Evolutionary conservation across 1,140 invertebrate species (phyloP), one percentile per base, ranked within the genome.

Genomic region (Tribolium madens): DNA sequence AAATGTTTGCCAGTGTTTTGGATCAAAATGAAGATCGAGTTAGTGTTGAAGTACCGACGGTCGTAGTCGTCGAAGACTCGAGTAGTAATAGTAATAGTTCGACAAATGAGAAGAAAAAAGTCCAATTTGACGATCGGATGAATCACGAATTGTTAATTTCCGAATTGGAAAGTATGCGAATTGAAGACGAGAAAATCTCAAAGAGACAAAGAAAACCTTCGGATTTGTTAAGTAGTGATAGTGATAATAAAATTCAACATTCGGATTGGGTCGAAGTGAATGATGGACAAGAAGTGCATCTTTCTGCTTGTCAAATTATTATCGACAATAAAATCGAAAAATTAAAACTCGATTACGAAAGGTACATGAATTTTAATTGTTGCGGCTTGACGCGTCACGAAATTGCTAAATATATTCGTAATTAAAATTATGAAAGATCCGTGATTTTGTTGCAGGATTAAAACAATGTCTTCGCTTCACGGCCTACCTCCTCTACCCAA

Each of bases 401-500:
- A 26, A 26, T 26, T 26, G 21, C 21, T 5, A 4, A 26, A 26
- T 26, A 26, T 26, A 3, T 26, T 5, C 21, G 21, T 26, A 26
- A 26, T 26, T 26, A 26, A 26, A 26, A 13, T 64, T 14, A 50
- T 17, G n/a, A 33, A 57, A 57, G 52, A 57, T 31, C 26, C 26
- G 17, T 33, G 72, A 70, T 78, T 81, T 81, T 70, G 74, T 84
- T 85, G 73, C 79, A 84, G 84, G 71, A 82, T 84, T 33, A 79
- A 73, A 15, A 81, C 89, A 71, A 93, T 93, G 90, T 93, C 92
- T 69, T 89, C 89, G 69, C 88, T 93, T 46, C 91, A 92, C 84
- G 93, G 93, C 47, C 83, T 95, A 79, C 94, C 94, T 13, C 94
- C 94, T 21, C 86, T 95, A 80, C 94, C 94, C 46, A 94, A 95